Conservation (phyloP, 2,113 vertebrate species). For the Tiliqua scincoides region DNA sequence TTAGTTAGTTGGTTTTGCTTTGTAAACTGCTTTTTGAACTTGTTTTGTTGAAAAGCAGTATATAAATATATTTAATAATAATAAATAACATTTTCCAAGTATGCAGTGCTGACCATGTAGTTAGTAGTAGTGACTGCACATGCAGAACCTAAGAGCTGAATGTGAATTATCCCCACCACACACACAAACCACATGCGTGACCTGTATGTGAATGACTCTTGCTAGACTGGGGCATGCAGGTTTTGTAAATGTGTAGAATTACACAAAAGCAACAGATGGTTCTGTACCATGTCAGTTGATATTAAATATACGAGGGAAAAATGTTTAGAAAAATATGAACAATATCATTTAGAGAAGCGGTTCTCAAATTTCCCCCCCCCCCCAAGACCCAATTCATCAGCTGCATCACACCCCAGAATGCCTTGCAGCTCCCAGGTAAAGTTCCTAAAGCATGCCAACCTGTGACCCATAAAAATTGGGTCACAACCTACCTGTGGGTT, state of each 20-base stretch:
- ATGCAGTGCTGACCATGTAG: neutral
- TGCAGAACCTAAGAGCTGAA: neutral
- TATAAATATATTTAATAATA: too few species aligned
- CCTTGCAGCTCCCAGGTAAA: too few species aligned
- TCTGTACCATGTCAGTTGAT: neutral
- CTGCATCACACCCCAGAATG: too few species aligned
- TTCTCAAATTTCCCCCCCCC: too few species aligned
- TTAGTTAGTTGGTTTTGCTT: too few species aligned
- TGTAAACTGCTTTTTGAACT: too few species aligned
- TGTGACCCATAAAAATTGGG: too few species aligned
- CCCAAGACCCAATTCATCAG: too few species aligned
- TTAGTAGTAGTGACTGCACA: neutral
- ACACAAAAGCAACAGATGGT: neutral
- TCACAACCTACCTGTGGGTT: too few species aligned
- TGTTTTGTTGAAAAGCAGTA: too few species aligned
- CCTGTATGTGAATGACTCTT: neutral
- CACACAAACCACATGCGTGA: neutral
- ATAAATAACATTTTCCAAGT: neutral
- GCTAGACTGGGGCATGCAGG: neutral
- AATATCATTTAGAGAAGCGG: neutral
- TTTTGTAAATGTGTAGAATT: neutral
- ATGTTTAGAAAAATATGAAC: neutral
- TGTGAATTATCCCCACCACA: neutral
- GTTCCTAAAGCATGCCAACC: too few species aligned
- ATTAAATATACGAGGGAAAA: too few species aligned